Conservation (phyloP, 1,140 invertebrate species). For the Proctacanthus coquilletti region DNA sequence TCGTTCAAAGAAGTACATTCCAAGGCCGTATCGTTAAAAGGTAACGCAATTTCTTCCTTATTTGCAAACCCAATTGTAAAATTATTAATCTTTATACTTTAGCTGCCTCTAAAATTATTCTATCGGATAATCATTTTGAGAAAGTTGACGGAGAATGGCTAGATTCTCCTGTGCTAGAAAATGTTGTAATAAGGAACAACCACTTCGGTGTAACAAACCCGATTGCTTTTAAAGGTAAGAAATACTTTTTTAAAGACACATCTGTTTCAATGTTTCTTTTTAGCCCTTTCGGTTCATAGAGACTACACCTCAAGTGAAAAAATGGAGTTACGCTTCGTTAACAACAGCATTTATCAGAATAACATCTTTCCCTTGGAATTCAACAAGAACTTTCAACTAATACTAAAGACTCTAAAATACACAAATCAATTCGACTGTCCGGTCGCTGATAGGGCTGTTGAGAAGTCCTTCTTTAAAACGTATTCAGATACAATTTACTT, state of each 20-base stretch:
- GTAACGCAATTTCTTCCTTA: conserved; percentile 9
- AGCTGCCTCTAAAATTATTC: conserved; percentile 21
- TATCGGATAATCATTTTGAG: conserved; percentile 19
- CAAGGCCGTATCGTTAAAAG: conserved; percentile 37
- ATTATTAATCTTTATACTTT: not conserved
- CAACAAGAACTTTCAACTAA: conserved; percentile 16
- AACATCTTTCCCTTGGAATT: conserved; percentile 18
- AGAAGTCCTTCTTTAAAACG: conserved; percentile 19
- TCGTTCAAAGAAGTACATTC: conserved; percentile 33
- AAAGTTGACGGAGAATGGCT: conserved; percentile 22
- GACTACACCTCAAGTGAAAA: conserved; percentile 20
- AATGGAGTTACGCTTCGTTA: conserved; percentile 22
- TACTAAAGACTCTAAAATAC: conserved; percentile 15
- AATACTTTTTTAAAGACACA: not conserved
- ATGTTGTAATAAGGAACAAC: conserved; percentile 17
- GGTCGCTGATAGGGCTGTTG: conserved; percentile 15
- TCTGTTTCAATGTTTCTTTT: not conserved
- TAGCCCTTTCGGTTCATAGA: conserved; percentile 17
- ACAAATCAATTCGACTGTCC: conserved; percentile 17
- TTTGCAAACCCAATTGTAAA: not conserved
- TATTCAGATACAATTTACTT: conserved; percentile 17
- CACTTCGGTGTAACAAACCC: conserved; percentile 19
- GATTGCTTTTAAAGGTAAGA: conserved; percentile 18
- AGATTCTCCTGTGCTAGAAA: conserved; percentile 18
- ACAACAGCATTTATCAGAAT: conserved; percentile 22